Evolutionary conservation across 2,113 vertebrate species (phyloP).

Genomic region (Charadrius vociferus): DNA sequence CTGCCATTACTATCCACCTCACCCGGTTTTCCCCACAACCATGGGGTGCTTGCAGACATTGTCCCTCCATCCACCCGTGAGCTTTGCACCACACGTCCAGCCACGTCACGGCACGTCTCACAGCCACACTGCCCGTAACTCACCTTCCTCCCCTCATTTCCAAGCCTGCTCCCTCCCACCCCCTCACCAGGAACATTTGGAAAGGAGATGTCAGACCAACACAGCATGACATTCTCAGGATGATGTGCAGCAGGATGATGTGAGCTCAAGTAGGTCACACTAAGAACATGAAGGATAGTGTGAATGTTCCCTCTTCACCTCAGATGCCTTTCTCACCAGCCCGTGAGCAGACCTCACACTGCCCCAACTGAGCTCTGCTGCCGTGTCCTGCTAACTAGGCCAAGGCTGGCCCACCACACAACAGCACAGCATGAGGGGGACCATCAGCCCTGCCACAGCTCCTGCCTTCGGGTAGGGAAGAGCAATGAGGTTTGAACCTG

Average conservation of each 20-base stretch:
- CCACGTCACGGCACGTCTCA: neutral
- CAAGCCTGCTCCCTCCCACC: neutral
- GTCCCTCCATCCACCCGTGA: fast-evolving
- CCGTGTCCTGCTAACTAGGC: neutral
- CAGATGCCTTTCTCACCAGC: neutral
- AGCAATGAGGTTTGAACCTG: neutral
- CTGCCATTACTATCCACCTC: neutral
- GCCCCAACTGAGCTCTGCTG: neutral
- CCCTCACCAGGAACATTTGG: neutral
- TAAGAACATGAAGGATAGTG: neutral
- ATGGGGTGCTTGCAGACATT: fast-evolving
- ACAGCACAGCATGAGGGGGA: neutral
- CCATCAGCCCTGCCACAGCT: neutral
- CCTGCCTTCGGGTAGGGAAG: neutral
- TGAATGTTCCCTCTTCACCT: neutral
- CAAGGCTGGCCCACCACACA: neutral
- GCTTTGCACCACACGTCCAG: neutral
- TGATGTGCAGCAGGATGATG: neutral
- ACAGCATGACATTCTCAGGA: neutral
- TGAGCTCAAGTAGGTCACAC: neutral
- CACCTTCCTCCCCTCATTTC: neutral
- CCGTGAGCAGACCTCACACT: neutral
- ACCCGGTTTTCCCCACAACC: neutral
- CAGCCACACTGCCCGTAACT: fast-evolving
- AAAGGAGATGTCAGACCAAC: neutral